Evolutionary conservation across 1,140 invertebrate species (phyloP), one percentile per base, ranked within the genome.

Genomic region (Cataglyphis hispanica): DNA sequence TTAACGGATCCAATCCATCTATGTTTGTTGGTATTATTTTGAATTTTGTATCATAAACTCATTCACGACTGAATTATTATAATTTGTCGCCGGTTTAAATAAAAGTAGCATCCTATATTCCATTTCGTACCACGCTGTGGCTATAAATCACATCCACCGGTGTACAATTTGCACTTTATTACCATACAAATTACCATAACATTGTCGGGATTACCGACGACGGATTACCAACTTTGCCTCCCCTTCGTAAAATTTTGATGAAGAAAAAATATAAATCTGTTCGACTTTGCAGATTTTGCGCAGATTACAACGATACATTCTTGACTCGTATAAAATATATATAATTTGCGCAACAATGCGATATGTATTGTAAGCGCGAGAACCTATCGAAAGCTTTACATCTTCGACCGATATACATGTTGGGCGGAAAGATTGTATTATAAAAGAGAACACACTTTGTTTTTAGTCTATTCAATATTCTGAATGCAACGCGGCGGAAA

Each of bases 101-200:
- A 56, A 83, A 83, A 83, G 78, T 83, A 74, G 78, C 67, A 83
- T 83, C 67, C 67, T 72, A 56, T 83, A 83, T 83, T 83, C 27
- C 67, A 74, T 83, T 83, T 72, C 43, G 53, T 34, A 34, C 22
- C 78, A 67, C 53, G 25, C 37, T 46, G 67, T 40, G 67, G 56
- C 53, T 40, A 72, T 83, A 83, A 83, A 83, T 83, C 67, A 83
- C 69, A 46, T 74, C 78, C 53, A 72, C 67, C 78, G 67, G 67
- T 50, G 46, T 74, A 83, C 67, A 83, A 83, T 83, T 83, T 83
- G 78, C 78, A 83, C 67, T 83, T 46, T 83, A 83, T 74, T 83
- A 83, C 25, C 67, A 83, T 83, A 74, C 78, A 83, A 58, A 83
- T 83, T 83, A 83, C 67, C 78, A 83, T 74, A 83, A 83, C 77